phyloP scores from a whole-genome alignment of 2,113 vertebrate species.

The Microcebus griseorufus region DNA sequence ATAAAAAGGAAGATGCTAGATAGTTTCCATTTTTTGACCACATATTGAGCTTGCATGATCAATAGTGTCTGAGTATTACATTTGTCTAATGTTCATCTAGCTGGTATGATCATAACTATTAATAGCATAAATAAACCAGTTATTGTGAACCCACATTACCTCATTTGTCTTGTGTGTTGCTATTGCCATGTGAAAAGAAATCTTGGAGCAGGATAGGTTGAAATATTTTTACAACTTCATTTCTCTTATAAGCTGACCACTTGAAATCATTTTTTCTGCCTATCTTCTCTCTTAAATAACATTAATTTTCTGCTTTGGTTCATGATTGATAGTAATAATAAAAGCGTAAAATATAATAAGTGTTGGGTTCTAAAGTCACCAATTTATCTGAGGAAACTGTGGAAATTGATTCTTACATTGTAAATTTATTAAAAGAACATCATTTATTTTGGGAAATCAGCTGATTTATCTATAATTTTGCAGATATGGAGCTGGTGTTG shows the following conservation, averaged over 20 bases:
- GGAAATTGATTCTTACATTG: neutral
- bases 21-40: neutral
- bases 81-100: constrained; percentile 20
- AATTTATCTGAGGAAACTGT: neutral
- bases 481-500: neutral
- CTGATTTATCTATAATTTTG: constrained; percentile 2
- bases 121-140: constrained; percentile 24
- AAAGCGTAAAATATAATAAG: neutral
- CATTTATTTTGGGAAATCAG: neutral
- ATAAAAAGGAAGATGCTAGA: neutral
- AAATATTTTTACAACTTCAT: neutral
- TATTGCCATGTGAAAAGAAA: neutral
- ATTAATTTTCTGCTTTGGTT: neutral
- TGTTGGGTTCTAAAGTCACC: neutral
- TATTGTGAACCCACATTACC: neutral
- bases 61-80: neutral
- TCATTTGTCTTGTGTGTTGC: neutral
- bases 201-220: neutral
- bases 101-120: neutral
- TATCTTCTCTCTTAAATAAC: neutral
- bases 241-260: neutral
- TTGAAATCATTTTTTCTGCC: neutral
- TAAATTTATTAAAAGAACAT: neutral
- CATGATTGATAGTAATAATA: neutral
- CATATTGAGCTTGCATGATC: neutral